Conservation (phyloP, 2,888 invertebrate species). For the Andrena praecox region DNA sequence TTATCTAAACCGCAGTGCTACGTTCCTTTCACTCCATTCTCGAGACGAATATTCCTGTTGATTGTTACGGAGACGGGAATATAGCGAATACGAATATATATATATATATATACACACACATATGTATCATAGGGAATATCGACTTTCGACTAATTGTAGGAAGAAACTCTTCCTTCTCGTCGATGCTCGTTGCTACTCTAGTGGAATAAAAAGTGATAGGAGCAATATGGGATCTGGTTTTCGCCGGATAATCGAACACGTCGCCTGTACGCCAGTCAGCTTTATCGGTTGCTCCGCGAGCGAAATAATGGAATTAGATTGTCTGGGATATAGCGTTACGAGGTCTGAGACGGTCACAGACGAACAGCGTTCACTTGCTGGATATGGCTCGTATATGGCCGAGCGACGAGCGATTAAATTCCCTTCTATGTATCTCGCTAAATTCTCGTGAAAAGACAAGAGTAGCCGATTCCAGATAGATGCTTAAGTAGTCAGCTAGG, state of each 20-base stretch:
- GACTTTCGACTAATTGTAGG: no score
- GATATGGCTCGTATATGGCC: constrained; percentile 12
- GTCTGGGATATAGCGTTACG: constrained; percentile 49
- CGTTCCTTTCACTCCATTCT: not conserved
- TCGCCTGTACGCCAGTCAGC: not conserved
- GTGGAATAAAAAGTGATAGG: no score
- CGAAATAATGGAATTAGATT: constrained; percentile 59
- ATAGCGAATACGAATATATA: no score
- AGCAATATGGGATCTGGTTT: not conserved
- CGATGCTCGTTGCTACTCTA: no score
- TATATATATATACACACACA: no score
- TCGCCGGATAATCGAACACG: constrained; percentile 22
- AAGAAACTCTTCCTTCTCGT: no score
- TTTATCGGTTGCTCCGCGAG: constrained; percentile 35
- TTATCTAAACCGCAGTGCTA: not conserved
- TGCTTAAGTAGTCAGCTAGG: no score
- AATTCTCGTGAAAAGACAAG: not conserved
- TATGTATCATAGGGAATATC: no score
- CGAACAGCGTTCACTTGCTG: constrained; percentile 34
- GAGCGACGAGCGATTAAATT: not conserved
- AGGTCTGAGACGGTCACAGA: constrained; percentile 39
- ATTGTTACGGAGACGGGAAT: no score
- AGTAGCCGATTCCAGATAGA: no score
- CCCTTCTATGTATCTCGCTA: not conserved
- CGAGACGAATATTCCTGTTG: not conserved